Percentiles rank a stretch among this genome's conserved stretches.
Conservation (phyloP, 2,113 vertebrate genomes). For the Halichoerus grypus region DNA sequence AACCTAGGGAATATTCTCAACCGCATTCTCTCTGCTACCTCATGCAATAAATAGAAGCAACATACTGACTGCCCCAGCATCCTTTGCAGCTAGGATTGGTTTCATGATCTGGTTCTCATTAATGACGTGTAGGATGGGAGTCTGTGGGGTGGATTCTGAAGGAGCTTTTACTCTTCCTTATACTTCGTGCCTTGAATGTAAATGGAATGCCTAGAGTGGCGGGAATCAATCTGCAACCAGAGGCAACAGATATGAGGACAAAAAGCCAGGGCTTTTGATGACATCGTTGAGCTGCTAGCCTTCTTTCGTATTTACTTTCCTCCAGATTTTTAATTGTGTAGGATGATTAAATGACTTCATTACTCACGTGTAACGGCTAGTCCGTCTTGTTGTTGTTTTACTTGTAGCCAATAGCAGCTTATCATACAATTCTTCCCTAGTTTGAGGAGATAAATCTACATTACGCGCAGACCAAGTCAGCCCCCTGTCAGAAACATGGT, state of each 20-base stretch:
- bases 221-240: background rate
- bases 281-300: background rate
- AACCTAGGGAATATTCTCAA: background rate
- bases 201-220: background rate
- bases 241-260: background rate
- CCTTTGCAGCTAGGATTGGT: background rate
- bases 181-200: background rate
- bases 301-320: background rate
- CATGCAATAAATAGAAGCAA: background rate
- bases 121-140: background rate
- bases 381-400: background rate
- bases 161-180: background rate
- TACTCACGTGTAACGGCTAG: background rate
- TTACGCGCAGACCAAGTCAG: background rate
- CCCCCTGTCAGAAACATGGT: background rate
- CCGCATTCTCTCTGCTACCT: background rate
- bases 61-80: background rate
- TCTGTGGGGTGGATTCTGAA: background rate
- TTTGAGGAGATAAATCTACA: background rate
- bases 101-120: background rate
- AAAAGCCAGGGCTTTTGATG: background rate
- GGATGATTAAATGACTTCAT: background rate
- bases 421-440: background rate
- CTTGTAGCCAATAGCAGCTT: background rate
- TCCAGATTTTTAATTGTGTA: constrained; percentile 23